Evolutionary conservation across 2,113 vertebrate species (phyloP), one percentile per base, ranked within the genome.

Genomic region (Callopanchax toddi): DNA sequence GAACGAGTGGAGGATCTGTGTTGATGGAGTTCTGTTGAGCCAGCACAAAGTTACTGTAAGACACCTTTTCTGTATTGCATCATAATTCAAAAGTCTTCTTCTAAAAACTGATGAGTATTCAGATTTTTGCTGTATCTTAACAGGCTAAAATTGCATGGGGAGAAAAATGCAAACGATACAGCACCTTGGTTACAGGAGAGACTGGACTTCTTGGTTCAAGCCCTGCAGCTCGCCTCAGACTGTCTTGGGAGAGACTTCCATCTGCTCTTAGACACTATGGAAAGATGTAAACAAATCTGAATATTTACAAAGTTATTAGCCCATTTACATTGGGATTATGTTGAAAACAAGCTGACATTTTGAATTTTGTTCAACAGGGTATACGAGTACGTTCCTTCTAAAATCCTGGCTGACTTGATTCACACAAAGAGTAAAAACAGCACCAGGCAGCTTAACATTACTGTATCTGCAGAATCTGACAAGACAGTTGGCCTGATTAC

Each of bases 31-130:
- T 29, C 11, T 92, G 43, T 55, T 89, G 36, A 93, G 84, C 82
- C 83, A 82, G 64, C 86, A 93, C 82, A 93, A 93, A 88, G 89
- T 84, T 63, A 62, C 1, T 67, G 94, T 96, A 89, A 92, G 90
- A 57, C 4, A 20, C 2, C 3, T 3, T 42, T 12, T 16, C 52
- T 39, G 1, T 9, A 32, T 34, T 18, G 6, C 17, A 32, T 2
- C 6, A 42, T n/a, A 5, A 32, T 0, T 32, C 10, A 32, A 32
- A 32, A 32, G 29, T 32, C 10, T 32, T 6, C 29, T 32, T 32
- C 10, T 32, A 32, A n/a, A n/a, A n/a, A n/a, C n/a, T n/a, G n/a
- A n/a, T n/a, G n/a, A n/a, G 55, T 34, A 49, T 43, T 1, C 6
- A 49, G 15, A n/a, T 59, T 21, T 78, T 2, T 20, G 6, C 20